Evolutionary conservation across 2,888 invertebrate species (phyloP).

Genomic region (Drosophila kokeensis): DNA sequence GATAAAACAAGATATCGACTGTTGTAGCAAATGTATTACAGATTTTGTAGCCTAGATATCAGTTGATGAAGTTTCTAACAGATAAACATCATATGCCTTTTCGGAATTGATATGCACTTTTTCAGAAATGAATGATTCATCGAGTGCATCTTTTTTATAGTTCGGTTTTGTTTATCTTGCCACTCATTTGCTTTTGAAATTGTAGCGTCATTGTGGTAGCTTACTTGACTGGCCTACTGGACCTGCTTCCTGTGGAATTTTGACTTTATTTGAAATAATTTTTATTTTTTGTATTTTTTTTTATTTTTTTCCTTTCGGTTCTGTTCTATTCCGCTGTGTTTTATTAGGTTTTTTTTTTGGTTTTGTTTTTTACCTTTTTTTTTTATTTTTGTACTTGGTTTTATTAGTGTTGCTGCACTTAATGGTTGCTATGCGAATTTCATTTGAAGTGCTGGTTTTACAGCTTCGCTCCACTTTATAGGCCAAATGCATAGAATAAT

Average conservation of each 20-base stretch:
- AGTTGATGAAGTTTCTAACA: background rate
- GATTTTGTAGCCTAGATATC: background rate
- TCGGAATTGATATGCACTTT: constrained; percentile 1
- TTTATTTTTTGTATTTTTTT: constrained; percentile 48
- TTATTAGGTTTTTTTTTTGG: constrained; percentile 9
- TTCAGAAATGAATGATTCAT: background rate
- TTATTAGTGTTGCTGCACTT: constrained; percentile 59
- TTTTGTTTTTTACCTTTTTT: constrained; percentile 5
- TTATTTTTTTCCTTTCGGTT: constrained; percentile 27
- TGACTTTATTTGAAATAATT: constrained; percentile 73
- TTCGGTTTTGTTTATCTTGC: constrained; percentile 46
- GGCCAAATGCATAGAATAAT: constrained; percentile 74
- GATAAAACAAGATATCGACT: background rate
- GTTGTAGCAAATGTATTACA: background rate
- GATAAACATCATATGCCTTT: background rate
- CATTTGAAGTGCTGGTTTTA: constrained; percentile 56
- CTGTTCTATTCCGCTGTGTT: constrained; percentile 4
- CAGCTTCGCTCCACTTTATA: constrained; percentile 59
- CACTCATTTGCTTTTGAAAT: constrained; percentile 65
- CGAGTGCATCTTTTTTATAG: constrained; percentile 16
- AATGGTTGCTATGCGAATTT: constrained; percentile 65
- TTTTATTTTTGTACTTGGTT: constrained; percentile 18
- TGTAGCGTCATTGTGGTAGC: constrained; percentile 45
- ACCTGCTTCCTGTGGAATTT: constrained; percentile 61
- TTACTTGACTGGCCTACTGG: constrained; percentile 7